Conservation (phyloP, 2,888 invertebrate species). For the Lochmaea crataegi region DNA sequence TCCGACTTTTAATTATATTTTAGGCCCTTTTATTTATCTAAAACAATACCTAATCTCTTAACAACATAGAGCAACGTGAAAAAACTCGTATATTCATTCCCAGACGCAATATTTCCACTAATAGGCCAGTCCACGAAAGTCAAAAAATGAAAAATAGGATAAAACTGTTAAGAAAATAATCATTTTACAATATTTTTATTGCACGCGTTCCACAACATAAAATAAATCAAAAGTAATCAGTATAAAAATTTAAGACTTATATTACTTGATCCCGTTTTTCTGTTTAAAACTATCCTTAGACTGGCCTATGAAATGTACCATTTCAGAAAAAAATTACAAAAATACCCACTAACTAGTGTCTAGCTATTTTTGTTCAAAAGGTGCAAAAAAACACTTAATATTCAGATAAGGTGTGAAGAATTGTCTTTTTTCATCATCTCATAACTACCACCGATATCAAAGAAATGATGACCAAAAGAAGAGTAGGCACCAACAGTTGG, state of each 20-base stretch:
- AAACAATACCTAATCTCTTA: conserved; percentile 44
- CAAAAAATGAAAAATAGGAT: conserved; percentile 2
- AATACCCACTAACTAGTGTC: conserved; percentile 43
- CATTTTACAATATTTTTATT: not conserved
- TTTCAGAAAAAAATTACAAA: conserved; percentile 35
- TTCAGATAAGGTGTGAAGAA: conserved; percentile 55
- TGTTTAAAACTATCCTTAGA: not conserved
- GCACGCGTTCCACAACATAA: not conserved
- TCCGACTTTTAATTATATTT: conserved; percentile 26
- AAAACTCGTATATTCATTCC: conserved; percentile 16
- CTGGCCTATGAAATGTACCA: conserved; percentile 21
- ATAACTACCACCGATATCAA: conserved; percentile 50
- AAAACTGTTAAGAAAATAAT: not conserved
- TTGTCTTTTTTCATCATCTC: conserved; percentile 59
- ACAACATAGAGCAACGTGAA: conserved; percentile 26
- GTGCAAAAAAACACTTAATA: conserved; percentile 52
- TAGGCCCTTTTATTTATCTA: conserved; percentile 42
- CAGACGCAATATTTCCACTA: conserved; percentile 31
- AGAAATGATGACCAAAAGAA: conserved; percentile 51
- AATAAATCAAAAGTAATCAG: not conserved
- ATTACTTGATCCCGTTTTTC: conserved; percentile 11
- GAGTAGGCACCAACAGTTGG: conserved; percentile 51
- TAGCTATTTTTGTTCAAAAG: conserved; percentile 41
- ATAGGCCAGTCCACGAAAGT: not conserved
- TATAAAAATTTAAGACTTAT: not conserved